Conservation (phyloP, 2,113 vertebrate genomes). For the Sturnira hondurensis region DNA sequence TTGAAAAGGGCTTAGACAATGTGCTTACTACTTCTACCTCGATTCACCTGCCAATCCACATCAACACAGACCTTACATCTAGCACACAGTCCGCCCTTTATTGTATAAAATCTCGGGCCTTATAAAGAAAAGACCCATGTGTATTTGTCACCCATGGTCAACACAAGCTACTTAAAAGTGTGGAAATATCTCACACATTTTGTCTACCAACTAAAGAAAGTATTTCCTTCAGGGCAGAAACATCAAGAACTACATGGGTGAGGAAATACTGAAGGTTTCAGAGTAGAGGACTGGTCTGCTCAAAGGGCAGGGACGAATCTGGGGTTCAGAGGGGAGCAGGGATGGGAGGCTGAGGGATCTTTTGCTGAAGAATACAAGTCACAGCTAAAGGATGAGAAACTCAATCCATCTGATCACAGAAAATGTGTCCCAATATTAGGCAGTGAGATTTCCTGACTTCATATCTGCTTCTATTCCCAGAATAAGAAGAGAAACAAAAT, state of each 20-base stretch:
- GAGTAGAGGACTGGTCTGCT: rapidly evolving
- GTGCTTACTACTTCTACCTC: neutral
- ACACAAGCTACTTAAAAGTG: neutral
- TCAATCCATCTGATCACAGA: neutral
- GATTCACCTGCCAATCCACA: neutral
- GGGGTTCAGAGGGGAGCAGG: neutral
- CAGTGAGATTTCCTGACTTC: neutral
- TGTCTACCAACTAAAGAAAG: neutral
- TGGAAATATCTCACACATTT: neutral
- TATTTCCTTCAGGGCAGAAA: neutral
- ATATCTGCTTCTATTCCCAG: neutral
- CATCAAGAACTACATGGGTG: neutral
- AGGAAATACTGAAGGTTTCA: neutral
- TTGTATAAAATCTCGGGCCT: neutral
- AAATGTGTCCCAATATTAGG: neutral
- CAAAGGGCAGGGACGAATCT: neutral
- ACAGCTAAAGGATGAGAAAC: neutral
- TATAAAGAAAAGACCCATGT: neutral
- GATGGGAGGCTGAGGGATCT: neutral
- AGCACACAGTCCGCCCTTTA: neutral
- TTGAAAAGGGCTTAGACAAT: neutral
- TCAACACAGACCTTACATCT: neutral
- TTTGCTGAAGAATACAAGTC: neutral
- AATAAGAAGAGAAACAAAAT: neutral
- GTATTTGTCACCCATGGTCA: neutral